Evolutionary conservation across 64 coral and sea anemone species (phyloP).

Genomic region (Catalaphyllia jardinei): DNA sequence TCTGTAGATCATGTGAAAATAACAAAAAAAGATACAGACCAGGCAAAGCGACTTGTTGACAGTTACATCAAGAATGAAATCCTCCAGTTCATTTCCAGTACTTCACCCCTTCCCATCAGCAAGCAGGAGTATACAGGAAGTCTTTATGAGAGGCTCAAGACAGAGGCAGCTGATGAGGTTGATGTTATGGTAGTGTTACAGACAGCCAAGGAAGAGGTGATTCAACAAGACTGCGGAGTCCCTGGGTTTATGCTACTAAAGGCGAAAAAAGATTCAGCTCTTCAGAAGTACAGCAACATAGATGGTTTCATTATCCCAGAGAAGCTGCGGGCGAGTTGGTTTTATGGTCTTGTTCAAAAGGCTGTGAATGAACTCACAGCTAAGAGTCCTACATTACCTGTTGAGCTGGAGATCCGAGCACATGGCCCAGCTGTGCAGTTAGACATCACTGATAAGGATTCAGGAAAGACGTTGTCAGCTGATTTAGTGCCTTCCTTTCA

Average conservation of each 20-base stretch:
- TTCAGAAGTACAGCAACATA: slow-evolving; percentile 44
- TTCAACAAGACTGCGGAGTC: slow-evolving; percentile 34
- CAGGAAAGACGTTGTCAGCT: slow-evolving; percentile 44
- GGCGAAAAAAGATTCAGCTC: slow-evolving; percentile 24
- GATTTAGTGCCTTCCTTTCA: slow-evolving; percentile 77
- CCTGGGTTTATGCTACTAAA: slow-evolving; percentile 70
- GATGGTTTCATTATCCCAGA: slow-evolving; percentile 67
- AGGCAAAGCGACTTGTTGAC: slow-evolving; percentile 27
- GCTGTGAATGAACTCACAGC: slow-evolving; percentile 24
- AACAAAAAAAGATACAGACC: slow-evolving; percentile 38
- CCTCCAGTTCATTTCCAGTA: slow-evolving; percentile 31
- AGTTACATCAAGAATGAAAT: slow-evolving; percentile 59
- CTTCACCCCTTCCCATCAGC: slow-evolving; percentile 49
- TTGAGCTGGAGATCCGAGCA: slow-evolving; percentile 36
- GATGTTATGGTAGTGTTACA: slow-evolving; percentile 81
- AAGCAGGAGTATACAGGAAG: slow-evolving; percentile 65
- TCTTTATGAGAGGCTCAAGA: slow-evolving; percentile 76
- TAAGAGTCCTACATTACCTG: slow-evolving; percentile 1
- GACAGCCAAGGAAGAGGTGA: slow-evolving; percentile 38
- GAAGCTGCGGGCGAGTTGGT: slow-evolving; percentile 67
- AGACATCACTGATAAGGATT: slow-evolving; percentile 51
- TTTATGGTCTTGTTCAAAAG: slow-evolving; percentile 65
- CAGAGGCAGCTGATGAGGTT: slow-evolving; percentile 76
- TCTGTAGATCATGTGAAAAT: slow-evolving; percentile 67
- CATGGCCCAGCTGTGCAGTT: slow-evolving; percentile 85